phyloP scores from a whole-genome alignment of 2,888 invertebrate genomes.

The Phengaris arion region DNA sequence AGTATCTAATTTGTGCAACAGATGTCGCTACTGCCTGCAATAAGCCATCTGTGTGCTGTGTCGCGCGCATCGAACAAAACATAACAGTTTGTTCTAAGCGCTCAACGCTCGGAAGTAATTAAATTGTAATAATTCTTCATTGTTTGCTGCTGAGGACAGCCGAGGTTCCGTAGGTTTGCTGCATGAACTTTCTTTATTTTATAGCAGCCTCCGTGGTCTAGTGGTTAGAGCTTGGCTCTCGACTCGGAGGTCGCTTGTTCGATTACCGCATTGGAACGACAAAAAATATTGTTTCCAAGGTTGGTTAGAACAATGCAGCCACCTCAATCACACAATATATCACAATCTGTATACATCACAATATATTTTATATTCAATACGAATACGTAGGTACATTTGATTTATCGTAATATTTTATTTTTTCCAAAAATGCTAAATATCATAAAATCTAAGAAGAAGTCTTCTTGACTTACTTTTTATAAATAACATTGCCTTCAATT shows the following conservation, averaged over 20 bases:
- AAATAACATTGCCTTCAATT: neutral
- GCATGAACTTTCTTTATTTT: neutral
- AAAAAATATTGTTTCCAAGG: too few species aligned
- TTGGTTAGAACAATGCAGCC: too few species aligned
- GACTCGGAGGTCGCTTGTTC: too few species aligned
- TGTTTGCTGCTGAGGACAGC: neutral
- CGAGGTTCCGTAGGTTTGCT: neutral
- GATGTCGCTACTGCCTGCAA: conserved; percentile 24
- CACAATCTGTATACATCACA: too few species aligned
- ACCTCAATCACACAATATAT: too few species aligned
- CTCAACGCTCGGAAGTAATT: conserved; percentile 16
- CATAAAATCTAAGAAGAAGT: neutral
- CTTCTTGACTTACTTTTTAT: neutral
- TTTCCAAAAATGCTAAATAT: neutral
- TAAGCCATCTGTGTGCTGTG: conserved; percentile 25
- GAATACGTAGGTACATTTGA: too few species aligned
- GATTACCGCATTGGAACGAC: too few species aligned
- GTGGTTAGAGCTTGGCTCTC: too few species aligned
- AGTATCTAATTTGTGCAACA: conserved; percentile 19
- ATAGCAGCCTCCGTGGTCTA: too few species aligned
- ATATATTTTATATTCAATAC: too few species aligned
- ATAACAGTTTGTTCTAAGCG: conserved; percentile 8
- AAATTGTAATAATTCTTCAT: conserved; percentile 15
- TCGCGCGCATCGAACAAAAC: conserved; percentile 7
- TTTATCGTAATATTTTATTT: too few species aligned